These are phyloP conservation scores for Phlogophora meticulosa DNA, from an alignment of 2,888 invertebrate genomes.

Conservation along the genomic window DNA sequence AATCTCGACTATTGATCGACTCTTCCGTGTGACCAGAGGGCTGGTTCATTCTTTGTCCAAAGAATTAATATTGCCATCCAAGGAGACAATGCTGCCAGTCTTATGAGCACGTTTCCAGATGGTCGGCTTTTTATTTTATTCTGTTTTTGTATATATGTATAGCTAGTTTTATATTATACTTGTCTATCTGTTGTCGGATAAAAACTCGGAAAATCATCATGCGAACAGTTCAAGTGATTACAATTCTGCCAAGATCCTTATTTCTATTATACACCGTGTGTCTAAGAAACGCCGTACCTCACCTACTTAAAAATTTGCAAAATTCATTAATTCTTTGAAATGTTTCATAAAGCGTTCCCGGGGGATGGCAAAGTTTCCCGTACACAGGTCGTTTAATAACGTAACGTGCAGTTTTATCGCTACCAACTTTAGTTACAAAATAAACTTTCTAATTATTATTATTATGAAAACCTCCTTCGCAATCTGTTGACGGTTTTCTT, in stretches of 20 bases:
- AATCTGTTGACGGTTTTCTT: conserved; percentile 29
- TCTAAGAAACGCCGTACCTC: conserved; percentile 6
- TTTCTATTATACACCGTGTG: conserved; percentile 24
- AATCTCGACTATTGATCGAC: no score
- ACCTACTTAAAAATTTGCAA: conserved; percentile 56
- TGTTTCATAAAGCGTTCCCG: conserved; percentile 55
- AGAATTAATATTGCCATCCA: no score
- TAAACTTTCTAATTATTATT: conserved; percentile 60
- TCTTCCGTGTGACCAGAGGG: no score
- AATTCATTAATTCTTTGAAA: conserved; percentile 62
- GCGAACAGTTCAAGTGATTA: not conserved
- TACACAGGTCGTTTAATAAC: conserved; percentile 52
- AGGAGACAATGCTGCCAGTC: no score
- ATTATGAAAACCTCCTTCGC: conserved; percentile 46
- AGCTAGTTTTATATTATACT: no score
- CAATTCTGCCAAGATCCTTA: not conserved
- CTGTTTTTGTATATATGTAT: no score
- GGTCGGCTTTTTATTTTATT: no score
- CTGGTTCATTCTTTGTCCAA: no score
- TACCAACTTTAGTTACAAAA: conserved; percentile 52
- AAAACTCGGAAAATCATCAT: no score
- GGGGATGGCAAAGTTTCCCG: conserved; percentile 50
- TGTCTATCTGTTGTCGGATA: no score
- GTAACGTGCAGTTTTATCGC: conserved; percentile 60
- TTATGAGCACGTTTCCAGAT: no score